These are phyloP conservation scores for Rhamphomyia laevipes DNA, from an alignment of 2,888 invertebrate genomes.

Conservation along the genomic window DNA sequence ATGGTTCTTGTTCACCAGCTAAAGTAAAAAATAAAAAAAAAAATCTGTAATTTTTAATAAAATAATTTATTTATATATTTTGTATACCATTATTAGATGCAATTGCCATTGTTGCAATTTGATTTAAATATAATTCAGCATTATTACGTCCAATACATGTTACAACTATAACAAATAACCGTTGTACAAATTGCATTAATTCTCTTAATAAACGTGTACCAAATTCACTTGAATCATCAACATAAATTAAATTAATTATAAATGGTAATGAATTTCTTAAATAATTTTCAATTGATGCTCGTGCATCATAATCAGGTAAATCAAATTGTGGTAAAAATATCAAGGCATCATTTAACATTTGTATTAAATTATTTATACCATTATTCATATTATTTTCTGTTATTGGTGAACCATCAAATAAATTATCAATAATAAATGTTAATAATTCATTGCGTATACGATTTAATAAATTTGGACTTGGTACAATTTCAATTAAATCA, in stretches of 20 bases:
- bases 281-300: conserved; percentile 32
- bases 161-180: conserved; percentile 30
- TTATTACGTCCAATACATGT: conserved; percentile 31
- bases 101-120: conserved; percentile 25
- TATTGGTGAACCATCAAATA: conserved; percentile 28
- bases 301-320: conserved; percentile 29
- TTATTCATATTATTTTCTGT: conserved; percentile 25
- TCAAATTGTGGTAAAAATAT: conserved; percentile 32
- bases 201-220: conserved; percentile 26
- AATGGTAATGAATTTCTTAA: conserved; percentile 26
- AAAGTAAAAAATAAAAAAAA: not conserved
- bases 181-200: conserved; percentile 26
- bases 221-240: conserved; percentile 22
- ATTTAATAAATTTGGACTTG: conserved; percentile 16
- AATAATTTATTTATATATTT: not conserved
- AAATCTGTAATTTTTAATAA: not conserved
- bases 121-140: conserved; percentile 31
- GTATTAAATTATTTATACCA: conserved; percentile 27
- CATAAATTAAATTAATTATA: conserved; percentile 25
- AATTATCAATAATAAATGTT: conserved; percentile 23
- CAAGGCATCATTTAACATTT: conserved; percentile 27
- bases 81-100: not conserved
- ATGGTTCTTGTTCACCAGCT: conserved; percentile 11
- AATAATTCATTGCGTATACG: conserved; percentile 26
- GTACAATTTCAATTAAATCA: conserved; percentile 14